phyloP scores from a whole-genome alignment of 2,113 vertebrate genomes.

The Hippocampus barbouri region DNA sequence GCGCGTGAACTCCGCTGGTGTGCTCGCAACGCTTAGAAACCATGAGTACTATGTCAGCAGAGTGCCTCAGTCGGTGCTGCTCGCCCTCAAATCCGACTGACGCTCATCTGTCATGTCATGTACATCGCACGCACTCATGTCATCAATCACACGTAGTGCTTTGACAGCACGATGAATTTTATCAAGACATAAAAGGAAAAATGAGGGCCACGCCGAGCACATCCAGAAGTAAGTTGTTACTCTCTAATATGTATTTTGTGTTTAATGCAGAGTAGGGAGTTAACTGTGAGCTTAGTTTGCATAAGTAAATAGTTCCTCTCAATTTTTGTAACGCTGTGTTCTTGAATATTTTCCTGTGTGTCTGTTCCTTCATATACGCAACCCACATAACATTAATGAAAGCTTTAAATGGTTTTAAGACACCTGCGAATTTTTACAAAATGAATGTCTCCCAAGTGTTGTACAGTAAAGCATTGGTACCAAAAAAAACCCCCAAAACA shows the following conservation, averaged over 20 bases:
- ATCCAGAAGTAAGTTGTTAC: background rate
- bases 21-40: constrained; percentile 85
- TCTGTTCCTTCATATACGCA: background rate
- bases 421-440: no score
- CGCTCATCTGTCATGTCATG: background rate
- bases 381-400: background rate
- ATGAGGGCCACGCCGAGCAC: background rate
- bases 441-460: no score
- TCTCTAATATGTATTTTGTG: background rate
- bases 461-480: no score
- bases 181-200: background rate
- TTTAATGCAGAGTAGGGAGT: background rate
- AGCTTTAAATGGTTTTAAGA: no score
- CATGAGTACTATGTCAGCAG: constrained; percentile 85
- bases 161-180: no score
- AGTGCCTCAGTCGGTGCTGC: constrained; percentile 82
- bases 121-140: background rate
- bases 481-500: background rate
- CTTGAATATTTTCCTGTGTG: background rate
- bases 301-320: background rate
- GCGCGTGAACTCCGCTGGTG: constrained; percentile 93
- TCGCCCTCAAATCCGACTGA: constrained; percentile 71
- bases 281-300: background rate
- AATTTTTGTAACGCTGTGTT: background rate
- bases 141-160: background rate